phyloP scores from a whole-genome alignment of 2,797 vertebrate genomes.

The Poeciliopsis turneri region DNA sequence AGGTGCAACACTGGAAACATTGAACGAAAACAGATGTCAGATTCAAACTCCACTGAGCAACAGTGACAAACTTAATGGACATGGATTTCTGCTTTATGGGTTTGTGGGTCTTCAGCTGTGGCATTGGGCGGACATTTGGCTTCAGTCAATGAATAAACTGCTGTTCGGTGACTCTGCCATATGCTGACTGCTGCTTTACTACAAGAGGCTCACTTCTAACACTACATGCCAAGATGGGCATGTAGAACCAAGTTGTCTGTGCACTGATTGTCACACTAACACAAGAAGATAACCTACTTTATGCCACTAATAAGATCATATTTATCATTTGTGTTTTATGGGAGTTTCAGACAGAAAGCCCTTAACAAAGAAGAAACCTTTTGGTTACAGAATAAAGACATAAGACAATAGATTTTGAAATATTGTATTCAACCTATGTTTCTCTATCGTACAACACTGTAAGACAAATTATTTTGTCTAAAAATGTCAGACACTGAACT shows the following conservation, averaged over 20 bases:
- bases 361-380: background rate
- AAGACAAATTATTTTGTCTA: background rate
- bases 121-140: background rate
- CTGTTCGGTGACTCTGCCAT: constrained; percentile 2
- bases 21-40: background rate
- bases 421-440: too few species aligned
- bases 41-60: background rate
- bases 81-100: background rate
- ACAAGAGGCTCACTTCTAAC: background rate
- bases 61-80: background rate
- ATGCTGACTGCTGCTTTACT: background rate
- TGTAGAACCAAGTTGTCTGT: background rate
- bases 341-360: background rate
- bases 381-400: background rate
- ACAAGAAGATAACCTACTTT: background rate
- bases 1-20: background rate
- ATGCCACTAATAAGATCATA: background rate
- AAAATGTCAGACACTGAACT: background rate
- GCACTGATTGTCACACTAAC: background rate
- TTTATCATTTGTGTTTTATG: background rate
- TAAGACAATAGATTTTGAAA: background rate
- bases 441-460: background rate
- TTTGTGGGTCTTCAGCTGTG: constrained; percentile 8
- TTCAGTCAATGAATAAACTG: constrained; percentile 1
- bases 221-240: background rate